Evolutionary conservation across 2,113 vertebrate genomes (phyloP), one percentile per base, ranked within the genome.

Genomic region (Dipodomys spectabilis): DNA sequence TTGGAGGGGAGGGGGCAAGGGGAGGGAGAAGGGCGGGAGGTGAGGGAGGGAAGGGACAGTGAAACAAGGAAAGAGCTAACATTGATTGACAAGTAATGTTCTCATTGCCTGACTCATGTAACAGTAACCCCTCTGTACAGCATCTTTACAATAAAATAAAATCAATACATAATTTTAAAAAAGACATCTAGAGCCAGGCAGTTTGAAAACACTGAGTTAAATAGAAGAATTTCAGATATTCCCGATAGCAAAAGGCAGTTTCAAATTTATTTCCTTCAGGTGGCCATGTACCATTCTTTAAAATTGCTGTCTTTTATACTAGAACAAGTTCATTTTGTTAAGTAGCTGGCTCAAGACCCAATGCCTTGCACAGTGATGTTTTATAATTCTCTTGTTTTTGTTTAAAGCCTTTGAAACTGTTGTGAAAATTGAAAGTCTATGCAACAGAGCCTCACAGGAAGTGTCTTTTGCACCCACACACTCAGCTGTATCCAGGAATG

Each of bases 351-450:
- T 78, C 60, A 79, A 92, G 64, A 25, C 75, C 74, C 91, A 22
- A 82, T 60, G 15, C 9, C 86, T 93, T 86, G 10, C 53, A 39
- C 62, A 60, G n/a, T 60, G 30, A 25, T 30, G 30, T 75, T 60
- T 94, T 73, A 5, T 12, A 62, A 88, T 77, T 82, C 23, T 19
- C 88, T 93, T 93, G 16, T 72, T 78, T 86, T 75, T 57, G 67
- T 64, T 82, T 72, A 79, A 20, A 84, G 2, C 12, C 25, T 81
- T 78, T 23, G 79, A 87, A 93, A 75, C 25, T 49, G 13, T 12
- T 28, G 39, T 75, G 65, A 96, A 82, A 80, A 39, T 11, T 77
- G 60, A 88, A 92, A 92, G 35, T 75, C 68, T 82, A 7, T 49
- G 18, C 5, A 88, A 20, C 6, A 27, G 30, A 19, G 85, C 78